A percentile compares a stretch with the other conserved stretches of the same genome.
phyloP scores from a whole-genome alignment of 2,113 vertebrate species.

The Eupsittula cactorum region DNA sequence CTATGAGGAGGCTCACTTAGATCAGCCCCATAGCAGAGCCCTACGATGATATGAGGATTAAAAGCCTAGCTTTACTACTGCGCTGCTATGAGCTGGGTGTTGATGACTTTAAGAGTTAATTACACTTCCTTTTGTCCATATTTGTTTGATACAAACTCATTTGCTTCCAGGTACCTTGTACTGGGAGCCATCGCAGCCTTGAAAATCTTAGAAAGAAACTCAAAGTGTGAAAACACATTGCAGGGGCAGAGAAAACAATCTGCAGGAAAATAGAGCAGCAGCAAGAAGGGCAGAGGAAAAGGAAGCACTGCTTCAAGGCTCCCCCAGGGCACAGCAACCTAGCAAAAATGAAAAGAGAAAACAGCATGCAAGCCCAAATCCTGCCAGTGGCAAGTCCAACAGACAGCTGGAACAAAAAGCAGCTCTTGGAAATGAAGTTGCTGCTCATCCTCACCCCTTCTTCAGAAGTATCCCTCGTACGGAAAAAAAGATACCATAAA shows the following conservation, averaged over 20 bases:
- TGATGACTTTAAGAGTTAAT: neutral
- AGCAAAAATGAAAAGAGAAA: conserved; percentile 21
- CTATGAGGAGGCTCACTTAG: neutral
- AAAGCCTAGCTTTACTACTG: neutral
- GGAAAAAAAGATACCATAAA: neutral
- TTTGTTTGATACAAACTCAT: neutral
- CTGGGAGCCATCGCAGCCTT: fast-evolving
- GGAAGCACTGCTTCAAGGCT: neutral
- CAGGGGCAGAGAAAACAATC: neutral
- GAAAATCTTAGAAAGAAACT: neutral
- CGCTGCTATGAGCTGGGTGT: neutral
- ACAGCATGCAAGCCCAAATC: neutral
- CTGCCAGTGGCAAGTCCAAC: neutral
- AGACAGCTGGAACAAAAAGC: conserved; percentile 2
- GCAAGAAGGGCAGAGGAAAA: neutral
- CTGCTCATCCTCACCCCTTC: neutral
- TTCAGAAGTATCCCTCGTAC: neutral
- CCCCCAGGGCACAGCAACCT: neutral
- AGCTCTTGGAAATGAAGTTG: neutral
- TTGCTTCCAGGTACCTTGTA: neutral
- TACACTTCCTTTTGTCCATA: neutral
- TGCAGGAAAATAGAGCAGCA: neutral
- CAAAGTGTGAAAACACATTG: neutral
- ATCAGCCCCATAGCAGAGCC: neutral
- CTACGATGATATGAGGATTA: neutral